A percentile compares a stretch with the other conserved stretches of the same genome.
These are phyloP conservation scores for Porites cylindrica DNA, from an alignment of 92 coral and sea anemone genomes.

Conservation along the genomic window DNA sequence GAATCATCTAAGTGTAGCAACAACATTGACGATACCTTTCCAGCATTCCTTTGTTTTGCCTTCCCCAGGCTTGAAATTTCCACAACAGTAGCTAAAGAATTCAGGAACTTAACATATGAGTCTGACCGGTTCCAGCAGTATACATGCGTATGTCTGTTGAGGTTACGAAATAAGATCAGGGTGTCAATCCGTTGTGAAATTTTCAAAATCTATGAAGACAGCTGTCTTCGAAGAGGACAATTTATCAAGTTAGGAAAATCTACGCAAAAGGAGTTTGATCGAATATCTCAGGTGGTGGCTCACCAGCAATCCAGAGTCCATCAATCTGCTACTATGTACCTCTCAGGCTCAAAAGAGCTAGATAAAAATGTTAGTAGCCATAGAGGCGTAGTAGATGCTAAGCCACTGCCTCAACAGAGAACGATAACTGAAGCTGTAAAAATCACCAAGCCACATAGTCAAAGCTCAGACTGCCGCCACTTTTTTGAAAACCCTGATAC, in stretches of 20 bases:
- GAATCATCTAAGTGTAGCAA: background rate
- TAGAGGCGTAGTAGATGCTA: background rate
- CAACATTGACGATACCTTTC: background rate
- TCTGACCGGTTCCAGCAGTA: background rate
- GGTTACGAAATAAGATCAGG: background rate
- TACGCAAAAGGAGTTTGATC: background rate
- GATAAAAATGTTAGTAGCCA: background rate
- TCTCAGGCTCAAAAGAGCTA: background rate
- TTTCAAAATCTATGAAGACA: background rate
- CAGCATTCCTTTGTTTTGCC: background rate
- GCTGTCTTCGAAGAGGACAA: background rate
- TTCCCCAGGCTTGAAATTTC: background rate
- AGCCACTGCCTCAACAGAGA: background rate
- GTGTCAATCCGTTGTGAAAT: constrained; percentile 4
- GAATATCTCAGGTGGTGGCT: constrained; percentile 3
- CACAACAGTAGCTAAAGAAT: background rate
- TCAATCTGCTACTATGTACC: background rate
- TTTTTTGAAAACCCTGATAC: constrained; percentile 15
- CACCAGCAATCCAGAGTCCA: constrained; percentile 16
- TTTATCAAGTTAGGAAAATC: background rate
- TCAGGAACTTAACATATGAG: too few species aligned
- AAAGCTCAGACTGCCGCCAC: constrained; percentile 12
- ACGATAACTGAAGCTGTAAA: constrained; percentile 16
- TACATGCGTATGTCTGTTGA: background rate
- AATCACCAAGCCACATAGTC: constrained; percentile 1